Evolutionary conservation across 37 sponge, comb jelly and placozoan genomes (phyloP).

Genomic region (Halichondria panicea): DNA sequence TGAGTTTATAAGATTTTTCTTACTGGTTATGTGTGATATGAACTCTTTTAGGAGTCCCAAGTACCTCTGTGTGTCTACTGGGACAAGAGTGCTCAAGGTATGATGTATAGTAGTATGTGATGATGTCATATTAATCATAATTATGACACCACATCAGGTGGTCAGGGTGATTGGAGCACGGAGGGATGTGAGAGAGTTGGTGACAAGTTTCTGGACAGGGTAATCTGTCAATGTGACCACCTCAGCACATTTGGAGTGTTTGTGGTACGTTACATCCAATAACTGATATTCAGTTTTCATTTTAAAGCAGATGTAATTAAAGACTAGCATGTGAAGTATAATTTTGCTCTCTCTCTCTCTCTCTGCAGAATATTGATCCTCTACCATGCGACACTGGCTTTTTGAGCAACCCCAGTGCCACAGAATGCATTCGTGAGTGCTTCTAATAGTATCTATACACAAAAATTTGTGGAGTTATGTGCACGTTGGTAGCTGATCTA

Average conservation of each 20-base stretch:
- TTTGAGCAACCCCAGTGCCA: neutral
- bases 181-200: neutral
- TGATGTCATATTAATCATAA: no score
- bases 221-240: neutral
- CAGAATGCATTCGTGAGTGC: neutral
- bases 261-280: constrained; percentile 6
- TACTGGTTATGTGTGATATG: no score
- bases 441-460: no score
- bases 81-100: neutral
- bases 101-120: no score
- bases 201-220: neutral
- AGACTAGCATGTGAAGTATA: no score
- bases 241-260: constrained; percentile 1
- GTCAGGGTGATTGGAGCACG: neutral
- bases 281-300: no score
- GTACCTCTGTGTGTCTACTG: neutral
- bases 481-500: neutral
- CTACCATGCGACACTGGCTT: neutral
- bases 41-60: neutral
- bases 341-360: no score
- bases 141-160: no score
- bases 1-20: no score
- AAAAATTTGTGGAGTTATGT: neutral
- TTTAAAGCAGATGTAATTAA: no score
- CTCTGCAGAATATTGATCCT: neutral